A percentile compares a stretch with the other conserved stretches of the same genome.
Evolutionary conservation across 2,888 invertebrate genomes (phyloP).

Genomic region (Holacanthella duospinosa): DNA sequence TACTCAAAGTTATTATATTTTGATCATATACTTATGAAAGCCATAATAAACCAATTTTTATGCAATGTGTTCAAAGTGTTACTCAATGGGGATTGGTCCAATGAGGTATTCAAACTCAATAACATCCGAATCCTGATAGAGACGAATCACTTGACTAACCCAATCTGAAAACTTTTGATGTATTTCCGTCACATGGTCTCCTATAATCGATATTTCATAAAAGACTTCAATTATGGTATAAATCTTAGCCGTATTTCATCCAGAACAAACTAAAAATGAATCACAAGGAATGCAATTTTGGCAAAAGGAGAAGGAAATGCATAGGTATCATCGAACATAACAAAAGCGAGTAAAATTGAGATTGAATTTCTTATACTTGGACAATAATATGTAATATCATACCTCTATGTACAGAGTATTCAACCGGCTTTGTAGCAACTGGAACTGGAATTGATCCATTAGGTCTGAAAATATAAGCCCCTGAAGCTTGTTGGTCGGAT

Average conservation of each 20-base stretch:
- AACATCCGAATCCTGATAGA: conserved; percentile 47
- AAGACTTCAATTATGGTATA: no score
- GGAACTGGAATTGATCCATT: conserved; percentile 43
- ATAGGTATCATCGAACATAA: no score
- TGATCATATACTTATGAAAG: not conserved
- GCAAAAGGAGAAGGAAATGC: no score
- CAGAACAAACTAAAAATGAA: no score
- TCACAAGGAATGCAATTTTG: no score
- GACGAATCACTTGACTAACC: conserved; percentile 60
- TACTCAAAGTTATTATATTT: not conserved
- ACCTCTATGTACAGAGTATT: conserved; percentile 30
- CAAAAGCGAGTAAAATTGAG: not conserved
- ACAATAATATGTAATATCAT: not conserved
- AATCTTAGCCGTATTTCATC: no score
- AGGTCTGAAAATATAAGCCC: conserved; percentile 85
- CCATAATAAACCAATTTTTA: not conserved
- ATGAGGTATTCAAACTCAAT: conserved; percentile 64
- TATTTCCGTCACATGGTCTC: conserved; percentile 49
- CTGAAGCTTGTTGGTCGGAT: conserved; percentile 61
- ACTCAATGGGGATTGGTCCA: conserved; percentile 61
- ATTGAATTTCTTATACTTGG: not conserved
- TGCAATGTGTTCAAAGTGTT: conserved; percentile 24
- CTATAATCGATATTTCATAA: no score
- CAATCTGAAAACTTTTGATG: conserved; percentile 58
- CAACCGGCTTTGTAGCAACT: conserved; percentile 40